Percentiles rank a stretch among this genome's conserved stretches.
Conservation (phyloP, 2,888 invertebrate species). For the Sericinus montela region DNA sequence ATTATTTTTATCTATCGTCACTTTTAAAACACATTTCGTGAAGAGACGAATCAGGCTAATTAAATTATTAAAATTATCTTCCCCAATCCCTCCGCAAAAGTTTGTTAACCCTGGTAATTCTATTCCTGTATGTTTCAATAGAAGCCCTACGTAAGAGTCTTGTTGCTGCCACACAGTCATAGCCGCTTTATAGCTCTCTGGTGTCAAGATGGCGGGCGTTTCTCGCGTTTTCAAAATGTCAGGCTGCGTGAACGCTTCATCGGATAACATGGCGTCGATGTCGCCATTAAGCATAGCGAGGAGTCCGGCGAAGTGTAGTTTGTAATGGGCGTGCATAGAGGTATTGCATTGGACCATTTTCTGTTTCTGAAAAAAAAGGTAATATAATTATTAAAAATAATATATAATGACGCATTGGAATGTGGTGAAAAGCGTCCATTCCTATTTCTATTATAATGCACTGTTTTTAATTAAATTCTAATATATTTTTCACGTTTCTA, state of each 20-base stretch:
- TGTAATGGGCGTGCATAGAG: conserved; percentile 81
- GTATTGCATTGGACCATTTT: conserved; percentile 92
- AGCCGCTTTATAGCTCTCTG: conserved; percentile 63
- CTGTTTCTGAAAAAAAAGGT: conserved; percentile 74
- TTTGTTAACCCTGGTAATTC: conserved; percentile 62
- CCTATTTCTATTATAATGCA: too few species aligned
- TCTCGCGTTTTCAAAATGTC: conserved; percentile 62
- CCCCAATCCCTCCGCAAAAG: conserved; percentile 58
- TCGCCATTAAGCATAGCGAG: conserved; percentile 64
- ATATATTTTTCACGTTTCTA: too few species aligned
- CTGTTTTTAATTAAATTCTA: too few species aligned
- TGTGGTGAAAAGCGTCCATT: too few species aligned
- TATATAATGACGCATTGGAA: too few species aligned
- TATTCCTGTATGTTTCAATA: conserved; percentile 62
- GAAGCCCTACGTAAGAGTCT: conserved; percentile 53
- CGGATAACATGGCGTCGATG: conserved; percentile 70
- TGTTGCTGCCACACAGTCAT: conserved; percentile 62
- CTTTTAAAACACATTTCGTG: too few species aligned
- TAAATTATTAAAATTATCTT: conserved; percentile 52
- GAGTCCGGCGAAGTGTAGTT: conserved; percentile 63
- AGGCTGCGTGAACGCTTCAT: conserved; percentile 42
- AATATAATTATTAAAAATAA: background rate
- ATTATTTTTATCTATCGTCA: too few species aligned
- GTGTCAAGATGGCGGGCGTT: conserved; percentile 66
- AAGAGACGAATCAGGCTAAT: too few species aligned